Conservation (phyloP, 2,888 invertebrate species). For the Temnothorax rugatulus region DNA sequence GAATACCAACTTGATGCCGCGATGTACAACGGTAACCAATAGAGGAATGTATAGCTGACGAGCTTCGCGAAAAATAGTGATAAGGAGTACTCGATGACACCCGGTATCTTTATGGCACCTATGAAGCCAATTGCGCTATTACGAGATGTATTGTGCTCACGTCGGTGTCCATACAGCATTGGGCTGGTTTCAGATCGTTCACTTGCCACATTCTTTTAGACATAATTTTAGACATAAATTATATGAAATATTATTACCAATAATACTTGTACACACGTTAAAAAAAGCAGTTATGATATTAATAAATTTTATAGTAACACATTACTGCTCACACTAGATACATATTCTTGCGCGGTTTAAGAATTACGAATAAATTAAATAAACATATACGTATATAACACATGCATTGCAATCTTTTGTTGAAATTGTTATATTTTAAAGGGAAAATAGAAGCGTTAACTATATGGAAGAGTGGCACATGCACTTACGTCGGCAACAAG, state of each 20-base stretch:
- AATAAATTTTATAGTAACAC: constrained; percentile 20
- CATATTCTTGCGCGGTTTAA: background rate
- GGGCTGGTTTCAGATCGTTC: constrained; percentile 83
- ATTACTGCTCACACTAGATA: background rate
- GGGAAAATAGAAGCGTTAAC: constrained; percentile 54
- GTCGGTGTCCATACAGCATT: constrained; percentile 81
- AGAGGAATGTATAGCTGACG: constrained; percentile 98
- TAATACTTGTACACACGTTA: background rate
- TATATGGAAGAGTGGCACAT: constrained; percentile 78
- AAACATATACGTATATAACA: background rate
- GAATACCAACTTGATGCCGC: constrained; percentile 92
- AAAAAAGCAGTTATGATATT: background rate
- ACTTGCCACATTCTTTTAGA: constrained; percentile 76
- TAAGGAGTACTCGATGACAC: constrained; percentile 96
- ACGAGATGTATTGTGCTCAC: constrained; percentile 67
- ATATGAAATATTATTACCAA: background rate
- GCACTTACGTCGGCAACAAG: constrained; percentile 84
- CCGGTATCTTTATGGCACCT: constrained; percentile 94
- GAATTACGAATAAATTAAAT: constrained; percentile 27
- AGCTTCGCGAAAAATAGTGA: constrained; percentile 98
- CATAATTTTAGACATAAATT: constrained; percentile 64
- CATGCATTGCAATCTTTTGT: constrained; percentile 1
- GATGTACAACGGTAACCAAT: constrained; percentile 98
- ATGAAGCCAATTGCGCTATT: constrained; percentile 91
- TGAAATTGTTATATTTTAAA: constrained; percentile 32